Percentiles rank a stretch among this genome's conserved stretches.
phyloP scores from a whole-genome alignment of 2,888 invertebrate species.

The Parnassius glacialis region DNA sequence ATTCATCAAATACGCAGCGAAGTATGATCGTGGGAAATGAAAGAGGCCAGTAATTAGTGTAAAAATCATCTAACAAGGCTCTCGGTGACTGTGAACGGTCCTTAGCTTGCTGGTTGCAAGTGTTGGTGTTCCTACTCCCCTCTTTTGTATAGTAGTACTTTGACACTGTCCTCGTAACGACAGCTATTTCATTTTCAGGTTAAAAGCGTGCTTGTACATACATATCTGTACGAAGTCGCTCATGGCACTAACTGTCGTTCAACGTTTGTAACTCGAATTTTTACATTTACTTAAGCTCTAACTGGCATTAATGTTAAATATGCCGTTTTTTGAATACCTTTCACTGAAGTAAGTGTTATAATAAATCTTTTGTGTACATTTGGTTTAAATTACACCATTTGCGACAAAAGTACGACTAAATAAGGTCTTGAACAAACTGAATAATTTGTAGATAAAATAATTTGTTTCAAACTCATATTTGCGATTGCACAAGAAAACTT shows the following conservation, averaged over 20 bases:
- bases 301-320: too few relatives aligned
- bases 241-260: constrained; percentile 19
- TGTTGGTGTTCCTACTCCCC: constrained; percentile 20
- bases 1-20: constrained; percentile 10
- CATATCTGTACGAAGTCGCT: constrained; percentile 3
- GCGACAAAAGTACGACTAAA: too few relatives aligned
- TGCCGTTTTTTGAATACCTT: too few relatives aligned
- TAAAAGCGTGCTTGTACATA: constrained; percentile 3
- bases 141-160: constrained; percentile 40
- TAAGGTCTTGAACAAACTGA: too few relatives aligned
- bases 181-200: constrained; percentile 47
- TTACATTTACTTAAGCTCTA: too few relatives aligned
- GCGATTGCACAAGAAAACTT: too few relatives aligned
- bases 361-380: too few relatives aligned
- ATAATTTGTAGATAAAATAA: too few relatives aligned
- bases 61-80: constrained; percentile 46
- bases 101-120: constrained; percentile 23
- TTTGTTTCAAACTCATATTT: too few relatives aligned
- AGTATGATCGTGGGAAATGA: constrained; percentile 33
- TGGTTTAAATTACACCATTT: too few relatives aligned
- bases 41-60: constrained; percentile 55
- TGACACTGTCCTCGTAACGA: constrained; percentile 48
- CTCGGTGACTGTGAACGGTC: constrained; percentile 43
- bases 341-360: too few relatives aligned
- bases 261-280: neutral